These are phyloP conservation scores for Channa argus DNA, from an alignment of 2,113 vertebrate species.

Conservation along the genomic window DNA sequence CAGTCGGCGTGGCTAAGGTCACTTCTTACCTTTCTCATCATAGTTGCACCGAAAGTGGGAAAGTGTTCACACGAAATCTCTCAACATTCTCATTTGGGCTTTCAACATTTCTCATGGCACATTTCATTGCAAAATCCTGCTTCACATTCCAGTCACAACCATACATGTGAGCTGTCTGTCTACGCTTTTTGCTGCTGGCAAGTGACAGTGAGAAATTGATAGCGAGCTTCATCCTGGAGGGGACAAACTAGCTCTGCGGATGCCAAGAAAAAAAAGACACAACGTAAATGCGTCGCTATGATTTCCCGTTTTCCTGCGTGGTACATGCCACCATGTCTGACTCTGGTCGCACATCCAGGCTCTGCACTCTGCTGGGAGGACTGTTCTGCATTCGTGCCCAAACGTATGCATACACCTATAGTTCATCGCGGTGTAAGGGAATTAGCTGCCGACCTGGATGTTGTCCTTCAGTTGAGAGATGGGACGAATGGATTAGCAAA, in stretches of 20 bases:
- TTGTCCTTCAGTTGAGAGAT: conserved; percentile 40
- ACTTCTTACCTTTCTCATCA: conserved; percentile 20
- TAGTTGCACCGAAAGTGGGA: not conserved
- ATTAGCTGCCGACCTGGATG: conserved; percentile 36
- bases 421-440: conserved; percentile 41
- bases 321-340: conserved; percentile 37
- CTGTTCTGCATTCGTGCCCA: conserved; percentile 39
- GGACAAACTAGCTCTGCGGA: conserved; percentile 56
- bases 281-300: conserved; percentile 38
- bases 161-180: conserved; percentile 48
- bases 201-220: conserved; percentile 71
- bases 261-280: conserved; percentile 57
- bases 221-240: conserved; percentile 34
- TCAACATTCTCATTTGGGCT: conserved; percentile 33
- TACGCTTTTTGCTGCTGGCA: conserved; percentile 46
- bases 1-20: conserved; percentile 10
- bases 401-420: conserved; percentile 55
- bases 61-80: conserved; percentile 41
- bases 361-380: conserved; percentile 30
- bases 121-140: conserved; percentile 50
- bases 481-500: conserved; percentile 46
- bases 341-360: conserved; percentile 23
- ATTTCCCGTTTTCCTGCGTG: conserved; percentile 52
- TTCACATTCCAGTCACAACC: conserved; percentile 56
- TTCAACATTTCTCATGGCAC: conserved; percentile 33